A percentile compares a stretch with the other conserved stretches of the same genome.
Evolutionary conservation across 2,797 vertebrate species (phyloP).

Genomic region (Paguma larvata): DNA sequence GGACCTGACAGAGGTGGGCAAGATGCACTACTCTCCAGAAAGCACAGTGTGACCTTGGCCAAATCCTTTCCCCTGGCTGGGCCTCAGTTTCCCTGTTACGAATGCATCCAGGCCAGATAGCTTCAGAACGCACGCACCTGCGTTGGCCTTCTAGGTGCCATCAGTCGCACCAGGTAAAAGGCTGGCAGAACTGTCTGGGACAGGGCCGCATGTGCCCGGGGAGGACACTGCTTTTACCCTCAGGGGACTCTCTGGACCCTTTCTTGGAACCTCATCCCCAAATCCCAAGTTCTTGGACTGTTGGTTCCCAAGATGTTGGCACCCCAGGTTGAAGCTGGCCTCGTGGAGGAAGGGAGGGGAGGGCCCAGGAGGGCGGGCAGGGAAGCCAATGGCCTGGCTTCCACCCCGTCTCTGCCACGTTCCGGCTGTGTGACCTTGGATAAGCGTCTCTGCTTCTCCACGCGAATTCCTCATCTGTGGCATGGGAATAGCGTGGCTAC

Average conservation of each 20-base stretch:
- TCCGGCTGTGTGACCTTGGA: conserved; percentile 57
- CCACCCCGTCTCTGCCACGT: background rate
- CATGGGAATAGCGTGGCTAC: background rate
- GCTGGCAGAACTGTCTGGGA: background rate
- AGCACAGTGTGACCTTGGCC: background rate
- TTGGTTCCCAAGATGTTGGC: background rate
- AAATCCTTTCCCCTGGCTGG: background rate
- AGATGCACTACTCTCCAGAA: background rate
- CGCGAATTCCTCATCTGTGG: background rate
- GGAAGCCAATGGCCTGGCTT: background rate
- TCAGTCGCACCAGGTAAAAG: too few species aligned
- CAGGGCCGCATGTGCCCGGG: background rate
- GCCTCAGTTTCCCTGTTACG: conserved; percentile 43
- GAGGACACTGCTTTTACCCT: background rate
- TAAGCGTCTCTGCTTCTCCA: conserved; percentile 32
- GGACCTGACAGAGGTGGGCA: background rate
- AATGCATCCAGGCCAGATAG: background rate
- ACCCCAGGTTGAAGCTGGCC: background rate
- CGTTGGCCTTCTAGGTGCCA: background rate
- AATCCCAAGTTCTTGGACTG: background rate
- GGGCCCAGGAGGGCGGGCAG: background rate
- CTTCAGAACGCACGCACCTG: background rate
- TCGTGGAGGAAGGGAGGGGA: background rate
- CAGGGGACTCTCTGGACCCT: background rate
- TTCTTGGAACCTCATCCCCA: background rate